Evolutionary conservation across 2,797 vertebrate genomes (phyloP).

Genomic region (Lateolabrax maculatus): DNA sequence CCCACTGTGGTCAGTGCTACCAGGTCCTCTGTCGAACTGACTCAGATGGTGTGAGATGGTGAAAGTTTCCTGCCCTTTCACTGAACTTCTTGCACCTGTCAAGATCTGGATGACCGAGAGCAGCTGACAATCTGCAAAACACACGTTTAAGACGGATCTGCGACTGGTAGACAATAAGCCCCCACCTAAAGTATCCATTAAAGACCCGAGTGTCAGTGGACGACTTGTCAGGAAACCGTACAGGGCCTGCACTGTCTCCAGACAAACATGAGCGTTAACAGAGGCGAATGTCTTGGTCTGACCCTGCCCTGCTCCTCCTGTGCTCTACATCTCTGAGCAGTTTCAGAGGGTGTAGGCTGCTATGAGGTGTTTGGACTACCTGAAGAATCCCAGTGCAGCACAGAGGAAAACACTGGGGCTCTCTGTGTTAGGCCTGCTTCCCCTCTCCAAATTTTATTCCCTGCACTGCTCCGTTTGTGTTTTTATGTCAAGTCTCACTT

Average conservation of each 20-base stretch:
- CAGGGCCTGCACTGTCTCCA: slow-evolving; percentile 64
- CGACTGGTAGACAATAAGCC: slow-evolving; percentile 60
- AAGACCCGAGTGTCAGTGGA: slow-evolving; percentile 56
- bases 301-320: slow-evolving; percentile 53
- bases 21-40: slow-evolving; percentile 65
- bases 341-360: slow-evolving; percentile 48
- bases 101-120: slow-evolving; percentile 44
- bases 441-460: slow-evolving; percentile 65
- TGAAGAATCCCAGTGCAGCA: slow-evolving; percentile 72
- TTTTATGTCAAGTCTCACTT: slow-evolving; percentile 87
- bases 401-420: slow-evolving; percentile 70
- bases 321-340: slow-evolving; percentile 49
- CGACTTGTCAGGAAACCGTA: slow-evolving; percentile 63
- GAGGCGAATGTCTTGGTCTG: slow-evolving; percentile 50
- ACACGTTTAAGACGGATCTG: slow-evolving; percentile 24
- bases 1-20: slow-evolving; percentile 75
- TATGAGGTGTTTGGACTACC: slow-evolving; percentile 73
- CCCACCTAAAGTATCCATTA: slow-evolving; percentile 56
- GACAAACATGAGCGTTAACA: slow-evolving; percentile 57
- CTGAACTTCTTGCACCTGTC: slow-evolving; percentile 80
- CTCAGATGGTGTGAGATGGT: slow-evolving; percentile 59
- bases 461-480: slow-evolving; percentile 79
- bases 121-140: slow-evolving; percentile 59
- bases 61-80: slow-evolving; percentile 72
- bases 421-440: slow-evolving; percentile 64